Evolutionary conservation across 2,797 vertebrate genomes (phyloP), one percentile per base, ranked within the genome.

Genomic region (Lagodon rhomboides): DNA sequence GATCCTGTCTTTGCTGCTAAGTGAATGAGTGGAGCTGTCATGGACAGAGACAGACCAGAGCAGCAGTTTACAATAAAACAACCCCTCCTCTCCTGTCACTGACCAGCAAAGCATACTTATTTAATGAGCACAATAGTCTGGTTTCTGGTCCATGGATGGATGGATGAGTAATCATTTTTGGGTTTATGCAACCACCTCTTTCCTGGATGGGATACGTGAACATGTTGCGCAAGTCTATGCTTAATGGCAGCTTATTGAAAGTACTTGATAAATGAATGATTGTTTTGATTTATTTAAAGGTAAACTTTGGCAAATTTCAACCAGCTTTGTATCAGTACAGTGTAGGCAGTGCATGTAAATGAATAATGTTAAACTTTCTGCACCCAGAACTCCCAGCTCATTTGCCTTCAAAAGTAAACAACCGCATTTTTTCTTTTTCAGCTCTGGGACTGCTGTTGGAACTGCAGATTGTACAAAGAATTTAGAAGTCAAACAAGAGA

Each of bases 141-240:
- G 49, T 46, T 83, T 85, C 77, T 58, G 67, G 70, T 53, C 41
- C 59, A 51, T 43, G 56, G 73, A 20, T 75, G 55, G 73, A 41
- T 66, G 79, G 61, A n/a, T 75, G 75, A 75, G 30, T 88, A 83
- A 80, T 88, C 72, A 61, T 85, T 82, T 80, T 58, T 73, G 77
- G 60, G 12, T 82, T 72, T 85, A 86, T 85, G 73, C 50, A 80
- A 73, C 62, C 44, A 46, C 66, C 58, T 66, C 50, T 65, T 79
- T 82, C 12, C 27, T 81, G 62, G 60, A 76, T 61, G n/a, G 71
- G 70, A 84, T 85, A 84, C 79, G 59, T 85, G 22, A 73, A 56
- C 68, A 63, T 73, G 72, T 83, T 86, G 66, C 20, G 2, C 66
- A 81, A 83, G 68, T 49, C 58, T 15, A 18, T 54, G 58, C 69